Base-by-base conservation (phyloP, 2,797 vertebrate genomes). In the Eulemur mongoz region DNA sequence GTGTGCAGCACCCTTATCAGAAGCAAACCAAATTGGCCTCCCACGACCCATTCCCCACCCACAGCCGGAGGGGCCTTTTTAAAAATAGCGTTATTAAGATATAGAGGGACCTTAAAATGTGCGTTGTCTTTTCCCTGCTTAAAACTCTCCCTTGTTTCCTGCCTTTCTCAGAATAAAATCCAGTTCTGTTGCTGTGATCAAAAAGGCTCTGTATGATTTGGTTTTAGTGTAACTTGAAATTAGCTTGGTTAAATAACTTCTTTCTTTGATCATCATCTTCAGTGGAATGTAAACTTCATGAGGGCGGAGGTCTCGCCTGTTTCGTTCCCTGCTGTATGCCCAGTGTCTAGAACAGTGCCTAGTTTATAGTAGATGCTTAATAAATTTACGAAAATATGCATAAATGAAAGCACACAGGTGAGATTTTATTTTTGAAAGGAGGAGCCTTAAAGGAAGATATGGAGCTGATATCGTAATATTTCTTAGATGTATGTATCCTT, bases 41-140 rank as follows among this genome's bases (percentile, higher is more conserved):
- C 50, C n/a, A 17, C 0, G 1, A 48, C 14, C 23, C n/a, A 4
- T 30, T 22, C 32, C 3, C 25, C 40, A 35, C 0, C 0, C 54
- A 57, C 23, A 30, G 52, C 52, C 89, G 30, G 25, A 27, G 38
- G 63, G 20, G 30, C 12, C 18, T 57, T 86, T 57, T 6, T 10
- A 17, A 23, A 32, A 13, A 17, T 4, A n/a, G 30, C 3, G 48
- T 30, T 22, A 78, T 8, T 3, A 17, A 86, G 48, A 22, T 54
- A 14, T 2, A 30, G 70, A 67, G 13, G 57, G 15, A 35, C 32
- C 14, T 45, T 7, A 45, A 84, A 85, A 87, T 25, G 50, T 61
- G 25, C 57, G 65, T 83, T 40, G 30, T 57, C 50, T 20, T 67
- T 20, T 54, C 57, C 17, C 40, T 50, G 25, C 18, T 23, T 20